These are phyloP conservation scores for Noctua fimbriata DNA, from an alignment of 2,888 invertebrate species.

Conservation along the genomic window DNA sequence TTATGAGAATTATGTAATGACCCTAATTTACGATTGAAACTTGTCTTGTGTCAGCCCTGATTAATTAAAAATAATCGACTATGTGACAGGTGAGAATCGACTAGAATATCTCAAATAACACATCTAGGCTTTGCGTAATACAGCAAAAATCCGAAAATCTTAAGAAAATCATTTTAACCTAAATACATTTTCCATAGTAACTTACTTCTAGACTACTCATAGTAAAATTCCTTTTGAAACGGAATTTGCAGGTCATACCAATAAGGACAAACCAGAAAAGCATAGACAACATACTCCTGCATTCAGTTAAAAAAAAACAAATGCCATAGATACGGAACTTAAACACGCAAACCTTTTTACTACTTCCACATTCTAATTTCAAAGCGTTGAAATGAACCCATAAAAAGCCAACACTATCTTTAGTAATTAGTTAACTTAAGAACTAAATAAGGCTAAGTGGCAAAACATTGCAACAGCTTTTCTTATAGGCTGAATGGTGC, in stretches of 20 bases:
- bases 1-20: conserved; percentile 46
- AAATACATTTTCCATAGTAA: not conserved
- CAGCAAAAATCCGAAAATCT: not conserved
- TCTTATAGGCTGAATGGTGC: conserved; percentile 41
- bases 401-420: not conserved
- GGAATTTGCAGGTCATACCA: not conserved
- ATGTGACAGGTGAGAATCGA: conserved; percentile 21
- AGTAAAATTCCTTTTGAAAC: conserved; percentile 11
- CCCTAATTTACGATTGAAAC: conserved; percentile 32
- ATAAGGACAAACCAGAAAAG: not conserved
- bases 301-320: not conserved
- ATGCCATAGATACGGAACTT: conserved; percentile 14
- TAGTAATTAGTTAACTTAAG: conserved; percentile 9
- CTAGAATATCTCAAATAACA: not conserved
- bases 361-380: conserved; percentile 40
- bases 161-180: not conserved
- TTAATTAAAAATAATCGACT: conserved; percentile 31
- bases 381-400: conserved; percentile 15
- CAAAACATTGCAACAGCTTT: conserved; percentile 48
- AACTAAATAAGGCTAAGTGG: conserved; percentile 54
- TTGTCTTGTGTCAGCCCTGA: conserved; percentile 17
- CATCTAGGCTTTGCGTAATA: not conserved
- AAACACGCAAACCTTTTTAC: conserved; percentile 25
- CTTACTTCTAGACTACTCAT: not conserved
- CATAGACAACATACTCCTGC: not conserved